Evolutionary conservation across 1,140 invertebrate species (phyloP).

Genomic region (Tribolium madens): DNA sequence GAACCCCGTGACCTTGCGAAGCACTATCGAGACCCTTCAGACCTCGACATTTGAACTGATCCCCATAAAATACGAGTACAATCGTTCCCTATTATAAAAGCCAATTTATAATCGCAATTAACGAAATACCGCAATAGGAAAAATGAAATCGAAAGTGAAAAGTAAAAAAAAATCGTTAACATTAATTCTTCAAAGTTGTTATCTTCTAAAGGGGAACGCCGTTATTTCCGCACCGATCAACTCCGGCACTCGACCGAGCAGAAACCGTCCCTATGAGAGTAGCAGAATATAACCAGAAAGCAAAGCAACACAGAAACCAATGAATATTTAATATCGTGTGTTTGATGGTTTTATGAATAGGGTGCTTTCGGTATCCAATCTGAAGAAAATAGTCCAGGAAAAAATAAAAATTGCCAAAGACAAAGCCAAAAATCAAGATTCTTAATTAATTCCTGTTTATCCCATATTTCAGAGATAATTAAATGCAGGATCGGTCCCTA

Average conservation of each 20-base stretch:
- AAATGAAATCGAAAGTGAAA: constrained; percentile 7
- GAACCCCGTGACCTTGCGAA: constrained; percentile 29
- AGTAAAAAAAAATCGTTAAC: constrained; percentile 2
- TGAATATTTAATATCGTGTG: constrained; percentile 39
- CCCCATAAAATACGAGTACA: constrained; percentile 30
- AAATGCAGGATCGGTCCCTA: constrained; percentile 2
- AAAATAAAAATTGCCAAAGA: neutral
- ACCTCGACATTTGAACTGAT: constrained; percentile 41
- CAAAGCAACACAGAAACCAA: constrained; percentile 42
- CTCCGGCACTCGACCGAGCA: constrained; percentile 14
- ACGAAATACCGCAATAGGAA: neutral
- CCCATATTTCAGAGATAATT: constrained; percentile 5
- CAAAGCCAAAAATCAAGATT: too few relatives aligned
- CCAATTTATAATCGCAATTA: neutral
- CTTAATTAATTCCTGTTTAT: constrained; percentile 4
- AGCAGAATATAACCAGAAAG: constrained; percentile 29
- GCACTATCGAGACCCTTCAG: constrained; percentile 34
- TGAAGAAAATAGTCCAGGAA: neutral
- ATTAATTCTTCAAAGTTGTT: constrained; percentile 19
- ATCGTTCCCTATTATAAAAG: constrained; percentile 22
- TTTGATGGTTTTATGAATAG: constrained; percentile 35
- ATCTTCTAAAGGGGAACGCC: constrained; percentile 8
- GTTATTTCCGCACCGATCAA: constrained; percentile 9
- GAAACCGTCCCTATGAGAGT: constrained; percentile 19
- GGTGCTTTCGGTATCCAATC: constrained; percentile 5